Evolutionary conservation across 2,113 vertebrate species (phyloP).

Genomic region (Megaptera novaeangliae): DNA sequence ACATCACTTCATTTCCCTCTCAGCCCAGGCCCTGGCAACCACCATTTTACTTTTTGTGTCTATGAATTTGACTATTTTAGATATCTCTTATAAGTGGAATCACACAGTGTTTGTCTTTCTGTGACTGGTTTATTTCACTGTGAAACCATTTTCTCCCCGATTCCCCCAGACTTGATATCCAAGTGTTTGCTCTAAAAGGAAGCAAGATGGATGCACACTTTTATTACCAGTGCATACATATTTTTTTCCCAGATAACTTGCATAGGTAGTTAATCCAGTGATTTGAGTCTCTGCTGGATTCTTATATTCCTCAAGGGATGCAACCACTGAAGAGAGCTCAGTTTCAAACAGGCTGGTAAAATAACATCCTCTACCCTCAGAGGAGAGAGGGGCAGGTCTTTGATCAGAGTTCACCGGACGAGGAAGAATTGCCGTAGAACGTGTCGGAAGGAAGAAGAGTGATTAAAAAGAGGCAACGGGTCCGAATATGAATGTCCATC

Average conservation of each 20-base stretch:
- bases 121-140: neutral
- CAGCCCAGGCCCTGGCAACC: neutral
- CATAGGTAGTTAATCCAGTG: neutral
- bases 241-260: neutral
- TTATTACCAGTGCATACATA: neutral
- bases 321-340: neutral
- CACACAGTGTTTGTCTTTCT: neutral
- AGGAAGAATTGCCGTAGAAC: neutral
- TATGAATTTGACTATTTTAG: neutral
- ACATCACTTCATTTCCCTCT: neutral
- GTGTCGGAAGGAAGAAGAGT: neutral
- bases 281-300: neutral
- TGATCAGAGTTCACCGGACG: neutral
- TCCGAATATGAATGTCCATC: neutral
- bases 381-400: neutral
- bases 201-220: rapidly evolving
- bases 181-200: neutral
- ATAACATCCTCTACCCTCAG: constrained; percentile 46
- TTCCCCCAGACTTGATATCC: neutral
- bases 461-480: neutral
- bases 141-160: neutral
- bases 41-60: neutral
- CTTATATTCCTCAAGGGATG: constrained; percentile 31
- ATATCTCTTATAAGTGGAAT: neutral
- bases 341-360: constrained; percentile 45